Evolutionary conservation across 2,797 vertebrate genomes (phyloP), one percentile per base, ranked within the genome.

Genomic region (Numenius phaeopus): DNA sequence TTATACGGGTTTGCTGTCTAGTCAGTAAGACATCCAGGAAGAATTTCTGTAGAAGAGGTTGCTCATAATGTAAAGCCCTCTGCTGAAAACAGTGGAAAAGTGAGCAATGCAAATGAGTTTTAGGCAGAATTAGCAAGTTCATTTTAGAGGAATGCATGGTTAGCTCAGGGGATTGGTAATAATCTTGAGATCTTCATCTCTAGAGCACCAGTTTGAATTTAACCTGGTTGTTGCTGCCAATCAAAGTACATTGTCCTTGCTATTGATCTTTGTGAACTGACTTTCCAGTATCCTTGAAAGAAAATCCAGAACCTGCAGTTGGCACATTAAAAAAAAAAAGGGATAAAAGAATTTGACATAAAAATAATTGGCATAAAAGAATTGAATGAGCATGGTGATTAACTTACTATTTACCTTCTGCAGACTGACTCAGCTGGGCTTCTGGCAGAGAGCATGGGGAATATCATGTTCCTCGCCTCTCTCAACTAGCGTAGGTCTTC

Each of bases 1-100:
- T 96, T 96, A 64, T 82, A 46, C 84, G 89, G 87, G 57, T 78
- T 61, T 77, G 71, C 90, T 94, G 30, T 95, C 84, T 97, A 90
- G 93, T 97, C 96, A 90, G 29, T 93, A 96, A 97, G 67, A 95
- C 58, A 96, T 86, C 15, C 81, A 83, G 52, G 23, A 80, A 78
- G 58, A 54, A 93, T 89, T 71, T 89, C 42, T 92, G 78, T 92
- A 65, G 50, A 85, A 89, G 84, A 92, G 16, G 10, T 92, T 92
- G 80, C 42, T 94, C 44, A 58, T 71, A 83, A 87, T 90, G 27
- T 86, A 86, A 89, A 97, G 29, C 64, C 54, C 14, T 27, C 20
- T 62, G 65, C 66, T 92, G 40, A 82, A 93, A 93, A 85, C 37
- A 32, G 22, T 66, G 24, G 32, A 37, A 14, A 73, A 89, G 29